A percentile compares a stretch with the other conserved stretches of the same genome.
Conservation (phyloP, 2,113 vertebrate species). For the Tapirus terrestris region DNA sequence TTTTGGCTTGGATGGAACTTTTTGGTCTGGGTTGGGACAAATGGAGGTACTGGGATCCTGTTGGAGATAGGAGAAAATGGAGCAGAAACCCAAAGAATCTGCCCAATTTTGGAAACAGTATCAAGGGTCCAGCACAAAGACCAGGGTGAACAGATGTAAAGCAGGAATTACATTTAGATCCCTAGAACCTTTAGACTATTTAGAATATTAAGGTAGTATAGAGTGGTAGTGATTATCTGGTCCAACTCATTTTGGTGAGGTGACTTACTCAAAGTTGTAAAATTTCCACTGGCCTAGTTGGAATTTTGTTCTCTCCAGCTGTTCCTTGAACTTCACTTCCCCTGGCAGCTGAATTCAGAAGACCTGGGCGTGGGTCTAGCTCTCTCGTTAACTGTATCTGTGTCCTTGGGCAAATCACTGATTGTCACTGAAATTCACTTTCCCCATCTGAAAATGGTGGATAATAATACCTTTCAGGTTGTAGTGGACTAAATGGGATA, state of each 20-base stretch:
- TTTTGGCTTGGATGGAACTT: not conserved
- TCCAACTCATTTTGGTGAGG: slow-evolving; percentile 10
- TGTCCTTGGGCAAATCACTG: not conserved
- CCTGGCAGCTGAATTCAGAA: not conserved
- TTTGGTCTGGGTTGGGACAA: not conserved
- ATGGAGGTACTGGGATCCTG: not conserved
- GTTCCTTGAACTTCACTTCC: not conserved
- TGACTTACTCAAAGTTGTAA: not conserved
- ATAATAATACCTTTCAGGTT: not conserved
- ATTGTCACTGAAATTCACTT: not conserved
- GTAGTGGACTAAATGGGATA: not conserved
- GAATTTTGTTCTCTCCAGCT: not conserved
- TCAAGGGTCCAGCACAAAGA: not conserved
- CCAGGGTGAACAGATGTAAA: not conserved
- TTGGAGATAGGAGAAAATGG: not conserved
- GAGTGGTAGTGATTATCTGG: not conserved
- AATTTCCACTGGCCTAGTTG: not conserved
- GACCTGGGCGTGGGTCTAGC: not conserved
- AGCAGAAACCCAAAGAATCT: not conserved
- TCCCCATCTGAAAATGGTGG: not conserved
- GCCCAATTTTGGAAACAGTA: not conserved
- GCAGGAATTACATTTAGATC: not conserved
- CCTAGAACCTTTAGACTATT: not conserved
- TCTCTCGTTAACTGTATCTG: not conserved
- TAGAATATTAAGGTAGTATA: not conserved